These are phyloP conservation scores for Stratiomys singularior DNA, from an alignment of 2,888 invertebrate genomes.

Conservation along the genomic window DNA sequence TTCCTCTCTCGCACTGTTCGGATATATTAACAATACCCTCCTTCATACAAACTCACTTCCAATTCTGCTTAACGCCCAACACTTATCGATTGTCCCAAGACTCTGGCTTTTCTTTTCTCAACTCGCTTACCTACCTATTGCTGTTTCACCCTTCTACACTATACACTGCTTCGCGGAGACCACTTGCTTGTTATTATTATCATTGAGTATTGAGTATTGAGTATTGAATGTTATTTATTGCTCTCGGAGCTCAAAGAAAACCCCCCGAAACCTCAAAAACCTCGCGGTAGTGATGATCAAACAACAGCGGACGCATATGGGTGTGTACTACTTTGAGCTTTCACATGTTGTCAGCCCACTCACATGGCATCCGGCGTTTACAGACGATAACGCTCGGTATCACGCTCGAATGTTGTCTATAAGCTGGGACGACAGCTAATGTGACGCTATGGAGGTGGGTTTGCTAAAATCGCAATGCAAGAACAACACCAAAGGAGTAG, in stretches of 20 bases:
- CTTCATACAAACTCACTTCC: neutral
- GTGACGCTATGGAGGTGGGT: no score
- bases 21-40: neutral
- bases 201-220: neutral
- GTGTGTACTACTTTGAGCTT: constrained; percentile 46
- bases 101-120: neutral
- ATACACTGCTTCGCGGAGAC: neutral
- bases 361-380: constrained; percentile 42
- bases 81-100: neutral
- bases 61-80: neutral
- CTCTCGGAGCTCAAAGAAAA: constrained; percentile 24
- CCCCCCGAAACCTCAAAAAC: constrained; percentile 4
- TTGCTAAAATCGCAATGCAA: no score
- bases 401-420: constrained; percentile 19
- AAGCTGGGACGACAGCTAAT: constrained; percentile 5
- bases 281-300: neutral
- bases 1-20: neutral
- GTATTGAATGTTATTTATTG: neutral
- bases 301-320: constrained; percentile 32
- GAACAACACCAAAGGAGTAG: no score
- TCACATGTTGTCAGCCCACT: constrained; percentile 44
- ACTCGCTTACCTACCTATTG: no score
- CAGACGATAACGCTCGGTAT: constrained; percentile 38
- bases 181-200: neutral
- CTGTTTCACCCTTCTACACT: neutral